A percentile compares a stretch with the other conserved stretches of the same genome.
These are phyloP conservation scores for Petroica traversi DNA, from an alignment of 2,113 vertebrate species.

Conservation along the genomic window DNA sequence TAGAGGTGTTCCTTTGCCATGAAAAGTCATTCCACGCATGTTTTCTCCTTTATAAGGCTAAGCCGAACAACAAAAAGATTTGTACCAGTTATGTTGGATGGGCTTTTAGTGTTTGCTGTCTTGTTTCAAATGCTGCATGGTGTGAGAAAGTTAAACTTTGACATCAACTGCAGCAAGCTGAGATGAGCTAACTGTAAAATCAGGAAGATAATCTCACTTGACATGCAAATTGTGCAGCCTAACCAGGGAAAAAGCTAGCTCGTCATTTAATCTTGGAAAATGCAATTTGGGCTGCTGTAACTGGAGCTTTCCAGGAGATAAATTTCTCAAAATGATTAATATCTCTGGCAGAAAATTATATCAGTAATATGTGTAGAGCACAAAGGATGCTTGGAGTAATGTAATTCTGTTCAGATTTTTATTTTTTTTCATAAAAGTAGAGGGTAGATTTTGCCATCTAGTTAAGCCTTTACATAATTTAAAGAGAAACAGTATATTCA, in stretches of 20 bases:
- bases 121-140: not conserved
- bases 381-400: slow-evolving; percentile 17
- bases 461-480: slow-evolving; percentile 39
- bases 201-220: slow-evolving; percentile 24
- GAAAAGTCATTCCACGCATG: not conserved
- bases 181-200: slow-evolving; percentile 3
- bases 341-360: slow-evolving; percentile 22
- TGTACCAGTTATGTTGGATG: not conserved
- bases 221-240: slow-evolving; percentile 44
- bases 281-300: slow-evolving; percentile 11
- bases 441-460: not conserved
- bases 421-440: not conserved
- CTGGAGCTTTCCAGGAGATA: not conserved
- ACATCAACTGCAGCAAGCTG: not conserved
- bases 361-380: not conserved
- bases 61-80: not conserved
- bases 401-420: not conserved
- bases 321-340: slow-evolving; percentile 56
- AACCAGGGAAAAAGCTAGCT: slow-evolving; percentile 5
- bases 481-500: slow-evolving; percentile 22
- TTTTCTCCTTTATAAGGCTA: not conserved
- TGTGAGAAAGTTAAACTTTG: not conserved
- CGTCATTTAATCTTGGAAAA: slow-evolving; percentile 41
- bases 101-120: not conserved
- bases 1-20: not conserved